phyloP scores from a whole-genome alignment of 2,888 invertebrate genomes.

The Plemyria rubiginata region DNA sequence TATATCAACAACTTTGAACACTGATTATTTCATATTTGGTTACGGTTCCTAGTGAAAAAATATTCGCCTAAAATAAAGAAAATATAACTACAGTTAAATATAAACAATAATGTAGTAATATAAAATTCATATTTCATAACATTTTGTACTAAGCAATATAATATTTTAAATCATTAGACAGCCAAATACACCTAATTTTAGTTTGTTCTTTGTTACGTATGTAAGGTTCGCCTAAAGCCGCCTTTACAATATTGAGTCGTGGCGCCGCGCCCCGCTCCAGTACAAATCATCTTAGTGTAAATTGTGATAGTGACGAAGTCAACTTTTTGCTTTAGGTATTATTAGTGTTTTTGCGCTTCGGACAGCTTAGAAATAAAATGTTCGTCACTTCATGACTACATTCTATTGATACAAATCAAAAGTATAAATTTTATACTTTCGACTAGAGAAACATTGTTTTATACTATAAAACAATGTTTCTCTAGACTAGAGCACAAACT shows the following conservation, averaged over 20 bases:
- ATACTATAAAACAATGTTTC: not conserved
- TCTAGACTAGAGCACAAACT: not conserved
- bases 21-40: conserved; percentile 18
- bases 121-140: not conserved
- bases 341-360: too few species aligned
- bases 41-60: conserved; percentile 14
- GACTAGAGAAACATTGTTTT: too few species aligned
- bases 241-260: too few species aligned
- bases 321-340: too few species aligned
- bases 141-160: conserved; percentile 14
- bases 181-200: not conserved
- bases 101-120: conserved; percentile 2
- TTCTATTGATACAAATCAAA: not conserved
- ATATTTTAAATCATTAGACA: not conserved
- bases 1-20: conserved; percentile 33
- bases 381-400: conserved; percentile 1
- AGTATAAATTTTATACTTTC: too few species aligned
- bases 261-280: too few species aligned
- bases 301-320: too few species aligned
- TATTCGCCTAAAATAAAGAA: conserved; percentile 18
- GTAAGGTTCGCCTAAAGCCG: not conserved
- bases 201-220: conserved; percentile 7
- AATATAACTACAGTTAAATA: conserved; percentile 12
- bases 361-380: not conserved
- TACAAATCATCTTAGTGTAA: too few species aligned